Base-by-base conservation (phyloP, 1,140 invertebrate species). In the Philotrypesis tridentata region DNA sequence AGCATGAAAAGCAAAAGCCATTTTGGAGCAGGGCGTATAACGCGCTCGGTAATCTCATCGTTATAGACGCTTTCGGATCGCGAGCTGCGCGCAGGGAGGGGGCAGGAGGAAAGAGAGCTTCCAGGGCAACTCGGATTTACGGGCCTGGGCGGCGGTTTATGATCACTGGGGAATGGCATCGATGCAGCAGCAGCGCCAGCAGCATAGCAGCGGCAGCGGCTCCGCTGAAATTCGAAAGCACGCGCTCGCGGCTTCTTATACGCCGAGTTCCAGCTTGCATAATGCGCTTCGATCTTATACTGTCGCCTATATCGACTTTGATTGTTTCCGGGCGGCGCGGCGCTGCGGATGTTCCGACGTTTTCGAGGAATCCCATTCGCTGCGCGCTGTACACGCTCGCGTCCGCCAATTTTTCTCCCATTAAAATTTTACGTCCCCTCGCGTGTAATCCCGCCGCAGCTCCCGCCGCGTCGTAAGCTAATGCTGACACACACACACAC, bases 121-220 rank as follows among this genome's bases (percentile, higher is more conserved):
- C 3, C 9, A 37, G 33, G 33, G 9, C 33, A 5, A 9, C 48
- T 55, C 17, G 25, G 71, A 73, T 73, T 73, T 73, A 73, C 71
- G 71, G 43, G 23, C 43, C 43, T 73, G 17, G 14, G 7, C 71
- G 43, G 25, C 43, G 43, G 23, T 73, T 73, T 73, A 73, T 73
- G 71, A 73, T 73, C 71, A 55, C 3, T 43, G 43, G 8, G 25
- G 43, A 73, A 73, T 31, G 43, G 43, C 71, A 73, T 60, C 12
- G 71, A 17, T 14, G 25, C 12, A 12, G n/a, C n/a, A n/a, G n/a
- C n/a, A n/a, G n/a, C n/a, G n/a, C n/a, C n/a, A n/a, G n/a, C n/a
- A n/a, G n/a, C n/a, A n/a, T n/a, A n/a, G n/a, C n/a, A n/a, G n/a
- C n/a, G n/a, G n/a, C n/a, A n/a, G n/a, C n/a, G n/a, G n/a, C 14